These are phyloP conservation scores for Clinocottus analis DNA, from an alignment of 2,113 vertebrate species.

Conservation along the genomic window DNA sequence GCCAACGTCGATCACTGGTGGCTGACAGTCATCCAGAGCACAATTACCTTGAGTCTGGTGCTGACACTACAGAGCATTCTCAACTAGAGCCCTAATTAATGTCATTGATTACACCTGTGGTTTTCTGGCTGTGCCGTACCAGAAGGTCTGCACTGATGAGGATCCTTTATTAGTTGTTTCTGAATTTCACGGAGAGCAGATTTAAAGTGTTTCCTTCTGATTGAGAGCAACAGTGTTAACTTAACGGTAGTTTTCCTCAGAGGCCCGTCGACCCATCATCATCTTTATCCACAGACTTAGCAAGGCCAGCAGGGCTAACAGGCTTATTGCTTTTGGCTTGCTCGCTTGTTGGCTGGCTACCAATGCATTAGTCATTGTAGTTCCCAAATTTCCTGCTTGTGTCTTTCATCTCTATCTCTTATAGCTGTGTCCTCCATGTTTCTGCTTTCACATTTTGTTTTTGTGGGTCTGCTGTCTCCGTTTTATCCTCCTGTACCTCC, in stretches of 20 bases:
- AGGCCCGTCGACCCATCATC: slow-evolving; percentile 11
- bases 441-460: background rate
- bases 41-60: background rate
- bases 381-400: background rate
- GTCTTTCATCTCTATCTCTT: background rate
- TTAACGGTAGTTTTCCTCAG: slow-evolving; percentile 13
- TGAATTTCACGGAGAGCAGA: background rate
- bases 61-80: background rate
- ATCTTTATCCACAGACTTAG: slow-evolving; percentile 35
- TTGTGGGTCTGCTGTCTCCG: background rate
- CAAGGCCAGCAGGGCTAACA: slow-evolving; percentile 21
- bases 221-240: background rate
- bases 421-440: background rate
- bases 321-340: slow-evolving; percentile 38
- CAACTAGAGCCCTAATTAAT: background rate
- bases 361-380: slow-evolving; percentile 5
- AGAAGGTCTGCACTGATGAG: background rate
- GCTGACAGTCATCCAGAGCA: background rate
- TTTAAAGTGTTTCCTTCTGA: background rate
- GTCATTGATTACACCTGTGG: too few relatives aligned
- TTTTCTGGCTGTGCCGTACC: background rate
- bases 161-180: background rate
- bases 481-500: background rate
- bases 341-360: slow-evolving; percentile 10
- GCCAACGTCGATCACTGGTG: too few relatives aligned